Evolutionary conservation across 1,140 invertebrate genomes (phyloP).

Genomic region (Hycleus phaleratus): DNA sequence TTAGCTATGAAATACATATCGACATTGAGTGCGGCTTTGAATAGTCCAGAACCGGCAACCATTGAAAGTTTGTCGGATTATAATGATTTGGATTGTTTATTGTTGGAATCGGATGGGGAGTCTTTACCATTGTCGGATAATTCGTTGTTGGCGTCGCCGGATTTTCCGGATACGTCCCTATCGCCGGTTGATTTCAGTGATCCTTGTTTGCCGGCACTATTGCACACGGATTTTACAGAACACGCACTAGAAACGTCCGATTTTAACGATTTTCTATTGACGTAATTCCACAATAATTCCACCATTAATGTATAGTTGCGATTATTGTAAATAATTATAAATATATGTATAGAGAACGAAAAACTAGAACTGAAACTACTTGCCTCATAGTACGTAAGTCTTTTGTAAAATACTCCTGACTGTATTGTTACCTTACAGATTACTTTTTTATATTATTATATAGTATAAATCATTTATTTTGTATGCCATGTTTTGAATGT

Average conservation of each 20-base stretch:
- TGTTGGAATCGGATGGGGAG: conserved; percentile 49
- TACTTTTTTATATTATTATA: not conserved
- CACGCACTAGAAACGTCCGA: conserved; percentile 28
- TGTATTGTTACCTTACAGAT: conserved; percentile 23
- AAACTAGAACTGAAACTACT: conserved; percentile 12
- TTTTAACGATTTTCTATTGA: conserved; percentile 36
- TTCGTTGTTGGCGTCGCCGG: conserved; percentile 35
- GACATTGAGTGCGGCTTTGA: conserved; percentile 47
- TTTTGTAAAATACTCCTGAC: conserved; percentile 13
- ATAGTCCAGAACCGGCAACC: conserved; percentile 12
- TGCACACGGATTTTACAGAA: conserved; percentile 36
- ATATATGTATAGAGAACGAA: not conserved
- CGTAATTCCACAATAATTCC: conserved; percentile 19
- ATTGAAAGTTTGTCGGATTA: conserved; percentile 26
- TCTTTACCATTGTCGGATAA: conserved; percentile 44
- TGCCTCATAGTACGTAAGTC: conserved; percentile 20
- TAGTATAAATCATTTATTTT: conserved; percentile 13
- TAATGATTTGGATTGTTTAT: conserved; percentile 41
- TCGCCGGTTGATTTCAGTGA: conserved; percentile 36
- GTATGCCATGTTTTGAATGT: conserved; percentile 18
- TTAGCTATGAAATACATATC: conserved; percentile 83
- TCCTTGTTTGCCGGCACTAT: conserved; percentile 30
- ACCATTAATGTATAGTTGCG: not conserved
- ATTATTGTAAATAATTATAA: conserved; percentile 4
- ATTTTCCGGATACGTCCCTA: conserved; percentile 36